Evolutionary conservation across 2,888 invertebrate species (phyloP).

Genomic region (Acronicta leporina): DNA sequence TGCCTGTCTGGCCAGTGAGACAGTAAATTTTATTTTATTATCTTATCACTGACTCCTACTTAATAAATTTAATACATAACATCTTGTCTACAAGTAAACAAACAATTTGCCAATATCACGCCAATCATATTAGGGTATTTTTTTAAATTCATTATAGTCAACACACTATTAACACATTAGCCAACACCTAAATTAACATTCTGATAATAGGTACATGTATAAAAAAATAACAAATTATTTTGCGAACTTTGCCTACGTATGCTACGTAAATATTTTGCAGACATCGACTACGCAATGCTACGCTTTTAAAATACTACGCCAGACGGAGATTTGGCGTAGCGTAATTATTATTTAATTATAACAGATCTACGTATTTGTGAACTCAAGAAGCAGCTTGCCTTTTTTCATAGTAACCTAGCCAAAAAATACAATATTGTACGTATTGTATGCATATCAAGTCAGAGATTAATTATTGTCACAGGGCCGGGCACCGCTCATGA

Average conservation of each 20-base stretch:
- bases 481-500: conserved; percentile 51
- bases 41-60: too few species aligned
- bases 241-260: not conserved
- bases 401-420: conserved; percentile 6
- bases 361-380: not conserved
- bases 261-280: not conserved
- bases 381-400: not conserved
- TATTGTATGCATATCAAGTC: conserved; percentile 33
- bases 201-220: too few species aligned
- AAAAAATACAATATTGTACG: conserved; percentile 14
- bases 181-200: too few species aligned
- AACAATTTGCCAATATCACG: not conserved
- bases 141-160: too few species aligned
- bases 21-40: too few species aligned
- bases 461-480: conserved; percentile 59
- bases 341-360: not conserved
- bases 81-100: too few species aligned
- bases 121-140: too few species aligned
- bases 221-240: too few species aligned
- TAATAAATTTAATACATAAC: too few species aligned
- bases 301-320: not conserved
- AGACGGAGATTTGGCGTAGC: not conserved
- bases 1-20: too few species aligned
- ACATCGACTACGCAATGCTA: not conserved
- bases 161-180: too few species aligned